Evolutionary conservation across 2,797 vertebrate species (phyloP).

Genomic region (Nyctalus aviator): DNA sequence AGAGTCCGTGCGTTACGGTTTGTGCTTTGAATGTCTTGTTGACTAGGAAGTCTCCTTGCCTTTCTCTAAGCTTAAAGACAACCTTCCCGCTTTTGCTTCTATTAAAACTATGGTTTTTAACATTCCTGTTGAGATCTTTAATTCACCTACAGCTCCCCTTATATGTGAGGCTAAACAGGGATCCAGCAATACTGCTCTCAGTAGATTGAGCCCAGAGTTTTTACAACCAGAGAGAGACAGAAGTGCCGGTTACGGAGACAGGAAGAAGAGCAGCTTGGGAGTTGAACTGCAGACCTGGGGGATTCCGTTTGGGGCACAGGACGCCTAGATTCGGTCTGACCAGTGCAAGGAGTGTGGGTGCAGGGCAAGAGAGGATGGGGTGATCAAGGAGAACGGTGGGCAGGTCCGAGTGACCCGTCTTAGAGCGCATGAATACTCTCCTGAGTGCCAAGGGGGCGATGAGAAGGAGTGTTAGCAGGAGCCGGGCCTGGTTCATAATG

Average conservation of each 20-base stretch:
- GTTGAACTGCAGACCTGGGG: background rate
- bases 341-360: too few relatives aligned
- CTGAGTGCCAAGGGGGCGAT: background rate
- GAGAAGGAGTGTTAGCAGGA: background rate
- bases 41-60: background rate
- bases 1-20: background rate
- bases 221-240: too few relatives aligned
- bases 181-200: background rate
- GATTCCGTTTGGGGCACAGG: background rate
- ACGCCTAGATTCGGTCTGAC: background rate
- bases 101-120: background rate
- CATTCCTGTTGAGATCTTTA: background rate
- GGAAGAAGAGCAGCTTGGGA: background rate
- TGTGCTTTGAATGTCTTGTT: conserved; percentile 51
- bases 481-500: too few relatives aligned
- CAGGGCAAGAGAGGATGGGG: background rate
- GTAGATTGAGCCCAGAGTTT: background rate
- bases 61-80: background rate
- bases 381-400: background rate
- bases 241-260: background rate
- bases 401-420: background rate
- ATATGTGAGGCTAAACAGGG: background rate
- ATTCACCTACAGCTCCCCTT: background rate
- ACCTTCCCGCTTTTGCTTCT: background rate
- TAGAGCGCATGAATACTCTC: background rate